Evolutionary conservation across 2,797 vertebrate genomes (phyloP).

Genomic region (Chiroxiphia lanceolata): DNA sequence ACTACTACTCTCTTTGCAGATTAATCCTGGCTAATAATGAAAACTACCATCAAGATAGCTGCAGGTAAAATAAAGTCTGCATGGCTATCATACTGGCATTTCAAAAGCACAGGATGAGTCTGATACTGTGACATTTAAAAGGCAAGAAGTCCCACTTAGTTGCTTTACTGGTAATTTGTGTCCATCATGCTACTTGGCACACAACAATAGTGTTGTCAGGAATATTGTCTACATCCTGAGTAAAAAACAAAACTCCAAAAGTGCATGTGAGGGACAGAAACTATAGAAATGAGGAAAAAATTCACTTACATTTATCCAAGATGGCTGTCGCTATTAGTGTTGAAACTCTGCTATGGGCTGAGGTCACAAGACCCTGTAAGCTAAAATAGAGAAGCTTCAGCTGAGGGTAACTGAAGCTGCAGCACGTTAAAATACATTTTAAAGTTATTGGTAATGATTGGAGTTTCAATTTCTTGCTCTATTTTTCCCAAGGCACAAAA

Average conservation of each 20-base stretch:
- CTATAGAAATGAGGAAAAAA: constrained; percentile 57
- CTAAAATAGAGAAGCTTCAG: constrained; percentile 65
- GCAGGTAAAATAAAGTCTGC: constrained; percentile 6
- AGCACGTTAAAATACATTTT: constrained; percentile 65
- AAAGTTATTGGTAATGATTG: constrained; percentile 48
- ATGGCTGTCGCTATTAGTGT: constrained; percentile 56
- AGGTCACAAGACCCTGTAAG: constrained; percentile 58
- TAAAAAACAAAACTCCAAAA: constrained; percentile 29
- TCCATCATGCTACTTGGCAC: not conserved
- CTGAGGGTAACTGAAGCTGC: constrained; percentile 60
- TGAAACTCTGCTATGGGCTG: constrained; percentile 54
- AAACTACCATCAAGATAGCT: not conserved
- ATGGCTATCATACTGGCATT: not conserved
- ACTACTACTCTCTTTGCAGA: not conserved
- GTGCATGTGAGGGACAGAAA: constrained; percentile 57
- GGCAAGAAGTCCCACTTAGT: constrained; percentile 2
- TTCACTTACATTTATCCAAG: constrained; percentile 61
- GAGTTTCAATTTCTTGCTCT: constrained; percentile 35
- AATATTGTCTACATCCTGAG: constrained; percentile 14
- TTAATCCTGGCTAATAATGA: not conserved
- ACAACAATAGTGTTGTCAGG: not conserved
- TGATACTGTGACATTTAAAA: not conserved
- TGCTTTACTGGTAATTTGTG: not conserved
- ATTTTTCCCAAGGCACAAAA: constrained; percentile 5
- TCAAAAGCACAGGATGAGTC: constrained; percentile 6